Conservation (phyloP, 2,888 invertebrate species). For the Nomada goodeniana region DNA sequence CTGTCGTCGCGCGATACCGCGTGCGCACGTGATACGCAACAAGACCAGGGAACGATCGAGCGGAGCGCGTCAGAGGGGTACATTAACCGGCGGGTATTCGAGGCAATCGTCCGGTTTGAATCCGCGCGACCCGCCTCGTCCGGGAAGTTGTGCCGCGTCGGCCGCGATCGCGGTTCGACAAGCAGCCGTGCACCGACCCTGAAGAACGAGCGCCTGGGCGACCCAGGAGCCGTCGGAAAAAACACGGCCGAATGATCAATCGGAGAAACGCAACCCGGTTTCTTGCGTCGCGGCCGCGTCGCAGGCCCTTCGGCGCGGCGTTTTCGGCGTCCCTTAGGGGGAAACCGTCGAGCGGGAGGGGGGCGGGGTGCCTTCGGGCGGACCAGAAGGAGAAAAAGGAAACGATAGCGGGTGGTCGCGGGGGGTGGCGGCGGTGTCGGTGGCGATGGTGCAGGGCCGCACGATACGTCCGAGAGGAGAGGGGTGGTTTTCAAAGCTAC, state of each 20-base stretch:
- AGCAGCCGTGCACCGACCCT: constrained; percentile 21
- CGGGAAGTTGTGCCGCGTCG: constrained; percentile 8
- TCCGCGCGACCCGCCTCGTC: constrained; percentile 18
- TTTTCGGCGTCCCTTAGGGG: constrained; percentile 55
- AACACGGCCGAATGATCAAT: constrained; percentile 20
- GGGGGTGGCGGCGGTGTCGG: constrained; percentile 11
- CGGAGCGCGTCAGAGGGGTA: too few species aligned
- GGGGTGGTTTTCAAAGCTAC: constrained; percentile 76
- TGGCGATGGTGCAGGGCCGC: constrained; percentile 59
- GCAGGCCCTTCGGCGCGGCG: constrained; percentile 43
- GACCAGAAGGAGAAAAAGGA: constrained; percentile 44
- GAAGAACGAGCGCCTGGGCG: constrained; percentile 11
- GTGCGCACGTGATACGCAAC: not conserved
- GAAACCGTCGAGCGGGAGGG: not conserved
- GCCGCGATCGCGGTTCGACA: constrained; percentile 27
- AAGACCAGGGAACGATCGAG: too few species aligned
- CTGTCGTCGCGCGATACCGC: not conserved
- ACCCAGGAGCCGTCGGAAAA: not conserved
- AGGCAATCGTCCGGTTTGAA: constrained; percentile 8
- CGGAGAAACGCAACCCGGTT: constrained; percentile 59
- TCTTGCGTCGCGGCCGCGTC: constrained; percentile 51
- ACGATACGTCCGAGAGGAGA: constrained; percentile 68
- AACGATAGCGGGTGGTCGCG: constrained; percentile 11
- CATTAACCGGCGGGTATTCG: not conserved
- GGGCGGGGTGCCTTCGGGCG: too few species aligned